Evolutionary conservation across 2,797 vertebrate species (phyloP).

Genomic region (Pristis pectinata): DNA sequence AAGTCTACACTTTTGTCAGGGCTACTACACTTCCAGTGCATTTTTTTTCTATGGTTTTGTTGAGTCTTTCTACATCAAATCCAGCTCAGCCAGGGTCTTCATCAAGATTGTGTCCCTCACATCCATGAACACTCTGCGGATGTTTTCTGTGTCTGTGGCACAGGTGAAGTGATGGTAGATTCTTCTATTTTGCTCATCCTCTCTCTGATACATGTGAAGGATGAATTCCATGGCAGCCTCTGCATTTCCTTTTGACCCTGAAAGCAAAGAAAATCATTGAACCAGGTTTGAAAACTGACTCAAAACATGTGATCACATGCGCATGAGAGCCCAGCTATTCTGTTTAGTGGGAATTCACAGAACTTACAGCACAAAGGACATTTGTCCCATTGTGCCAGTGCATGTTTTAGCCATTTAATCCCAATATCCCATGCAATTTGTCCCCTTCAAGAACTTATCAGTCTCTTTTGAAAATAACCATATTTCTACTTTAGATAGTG

Average conservation of each 20-base stretch:
- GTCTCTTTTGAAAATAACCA: neutral
- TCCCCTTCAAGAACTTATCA: neutral
- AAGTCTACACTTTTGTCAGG: neutral
- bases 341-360: neutral
- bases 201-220: conserved; percentile 55
- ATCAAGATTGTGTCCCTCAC: conserved; percentile 64
- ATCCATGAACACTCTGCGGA: conserved; percentile 61
- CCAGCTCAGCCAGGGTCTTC: conserved; percentile 59
- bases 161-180: conserved; percentile 70
- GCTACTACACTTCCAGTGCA: neutral
- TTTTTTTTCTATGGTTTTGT: neutral
- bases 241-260: conserved; percentile 53
- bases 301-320: too few species aligned
- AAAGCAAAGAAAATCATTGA: neutral
- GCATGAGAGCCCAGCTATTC: neutral
- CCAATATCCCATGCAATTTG: neutral
- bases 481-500: too few species aligned
- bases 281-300: neutral
- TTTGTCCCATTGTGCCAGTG: too few species aligned
- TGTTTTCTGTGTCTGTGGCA: conserved; percentile 69
- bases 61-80: conserved; percentile 51
- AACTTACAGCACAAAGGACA: neutral
- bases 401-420: too few species aligned
- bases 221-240: conserved; percentile 58
- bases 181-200: conserved; percentile 45